phyloP scores from a whole-genome alignment of 1,140 invertebrate species.

The Paramacrobiotus metropolitanus region DNA sequence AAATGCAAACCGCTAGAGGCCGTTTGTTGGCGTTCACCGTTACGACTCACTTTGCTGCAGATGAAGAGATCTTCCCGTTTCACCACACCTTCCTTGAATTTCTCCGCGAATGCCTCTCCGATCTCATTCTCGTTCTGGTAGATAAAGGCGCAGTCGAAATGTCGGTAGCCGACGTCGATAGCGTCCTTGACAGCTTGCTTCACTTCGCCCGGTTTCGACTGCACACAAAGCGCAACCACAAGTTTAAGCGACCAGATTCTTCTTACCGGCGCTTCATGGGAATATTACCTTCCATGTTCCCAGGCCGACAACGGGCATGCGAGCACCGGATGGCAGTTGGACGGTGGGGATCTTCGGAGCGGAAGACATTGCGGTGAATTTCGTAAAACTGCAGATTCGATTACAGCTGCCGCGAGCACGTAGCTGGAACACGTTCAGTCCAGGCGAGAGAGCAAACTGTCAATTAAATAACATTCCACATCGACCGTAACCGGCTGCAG shows the following conservation, averaged over 20 bases:
- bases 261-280: too few species aligned
- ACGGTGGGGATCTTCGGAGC: neutral
- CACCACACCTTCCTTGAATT: slow-evolving; percentile 17
- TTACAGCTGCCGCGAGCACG: too few species aligned
- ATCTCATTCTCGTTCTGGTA: slow-evolving; percentile 27
- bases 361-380: too few species aligned
- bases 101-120: slow-evolving; percentile 22
- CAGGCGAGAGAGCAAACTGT: too few species aligned
- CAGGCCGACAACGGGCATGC: neutral
- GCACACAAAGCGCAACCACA: too few species aligned
- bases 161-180: slow-evolving; percentile 24
- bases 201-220: neutral
- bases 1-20: too few species aligned
- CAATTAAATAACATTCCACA: too few species aligned
- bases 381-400: too few species aligned
- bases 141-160: slow-evolving; percentile 26
- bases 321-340: neutral
- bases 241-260: too few species aligned
- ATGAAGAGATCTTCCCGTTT: neutral
- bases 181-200: slow-evolving; percentile 21
- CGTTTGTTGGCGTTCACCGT: too few species aligned
- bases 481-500: too few species aligned
- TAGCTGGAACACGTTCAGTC: too few species aligned
- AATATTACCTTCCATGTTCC: neutral
- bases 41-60: neutral